Percentiles rank a stretch among this genome's conserved stretches.
These are phyloP conservation scores for Tipula lateralis DNA, from an alignment of 2,888 invertebrate genomes.

Conservation along the genomic window DNA sequence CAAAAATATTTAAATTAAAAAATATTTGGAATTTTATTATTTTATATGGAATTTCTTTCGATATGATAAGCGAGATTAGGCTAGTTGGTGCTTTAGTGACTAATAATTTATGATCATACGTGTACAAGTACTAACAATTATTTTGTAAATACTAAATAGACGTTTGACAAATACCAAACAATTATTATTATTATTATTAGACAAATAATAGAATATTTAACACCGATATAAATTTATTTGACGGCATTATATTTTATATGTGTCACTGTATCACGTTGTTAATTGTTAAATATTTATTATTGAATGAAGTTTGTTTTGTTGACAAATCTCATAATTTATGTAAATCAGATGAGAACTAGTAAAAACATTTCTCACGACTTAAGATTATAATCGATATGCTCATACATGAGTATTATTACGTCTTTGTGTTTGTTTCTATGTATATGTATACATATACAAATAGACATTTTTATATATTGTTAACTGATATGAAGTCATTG, in stretches of 20 bases:
- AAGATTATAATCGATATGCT: no score
- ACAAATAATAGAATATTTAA: background rate
- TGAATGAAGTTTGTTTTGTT: background rate
- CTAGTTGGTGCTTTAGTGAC: no score
- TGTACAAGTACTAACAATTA: no score
- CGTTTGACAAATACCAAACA: background rate
- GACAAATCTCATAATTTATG: background rate
- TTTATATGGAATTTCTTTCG: no score
- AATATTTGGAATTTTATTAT: no score
- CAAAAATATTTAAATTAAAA: background rate
- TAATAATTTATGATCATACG: no score
- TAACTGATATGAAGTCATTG: no score
- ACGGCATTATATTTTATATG: background rate
- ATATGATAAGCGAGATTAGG: no score
- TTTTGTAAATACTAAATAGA: no score
- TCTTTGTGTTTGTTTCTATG: no score
- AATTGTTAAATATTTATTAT: constrained; percentile 6
- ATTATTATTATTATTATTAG: background rate
- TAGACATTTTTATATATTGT: background rate
- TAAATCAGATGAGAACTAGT: background rate
- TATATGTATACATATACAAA: background rate
- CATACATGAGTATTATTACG: no score
- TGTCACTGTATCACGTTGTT: constrained; percentile 5
- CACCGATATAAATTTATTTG: background rate
- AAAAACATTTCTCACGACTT: background rate